These are phyloP conservation scores for Periplaneta americana DNA, from an alignment of 1,140 invertebrate species.

Conservation along the genomic window DNA sequence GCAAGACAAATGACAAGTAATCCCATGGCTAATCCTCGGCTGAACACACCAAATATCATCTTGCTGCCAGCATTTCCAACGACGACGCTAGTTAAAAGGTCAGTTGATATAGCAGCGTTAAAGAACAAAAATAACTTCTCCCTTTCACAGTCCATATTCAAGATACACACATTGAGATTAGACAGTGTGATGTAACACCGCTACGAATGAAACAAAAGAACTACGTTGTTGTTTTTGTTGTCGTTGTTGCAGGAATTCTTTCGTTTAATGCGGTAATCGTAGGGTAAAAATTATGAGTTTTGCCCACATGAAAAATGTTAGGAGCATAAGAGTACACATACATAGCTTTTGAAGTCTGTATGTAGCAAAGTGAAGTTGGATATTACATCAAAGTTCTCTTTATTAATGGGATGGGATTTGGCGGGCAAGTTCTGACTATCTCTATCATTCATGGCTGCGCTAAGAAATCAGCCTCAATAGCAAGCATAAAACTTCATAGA, in stretches of 20 bases:
- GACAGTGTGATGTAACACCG: not conserved
- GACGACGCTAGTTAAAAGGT: too few relatives aligned
- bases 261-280: not conserved
- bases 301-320: not conserved
- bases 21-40: too few relatives aligned
- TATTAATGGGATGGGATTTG: not conserved
- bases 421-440: not conserved
- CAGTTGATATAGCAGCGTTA: too few relatives aligned
- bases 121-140: too few relatives aligned
- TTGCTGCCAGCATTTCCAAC: too few relatives aligned
- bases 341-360: not conserved
- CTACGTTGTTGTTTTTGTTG: not conserved
- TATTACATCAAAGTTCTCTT: not conserved
- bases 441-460: not conserved
- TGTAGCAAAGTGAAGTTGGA: not conserved
- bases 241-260: not conserved
- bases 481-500: not conserved
- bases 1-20: too few relatives aligned
- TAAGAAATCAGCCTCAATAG: not conserved
- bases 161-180: not conserved
- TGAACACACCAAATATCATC: too few relatives aligned
- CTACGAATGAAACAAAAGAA: not conserved
- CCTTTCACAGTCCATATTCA: too few relatives aligned
- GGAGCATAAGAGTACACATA: not conserved
- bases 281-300: not conserved